Evolutionary conservation across 2,797 vertebrate genomes (phyloP).

Genomic region (Apogon hyalosoma): DNA sequence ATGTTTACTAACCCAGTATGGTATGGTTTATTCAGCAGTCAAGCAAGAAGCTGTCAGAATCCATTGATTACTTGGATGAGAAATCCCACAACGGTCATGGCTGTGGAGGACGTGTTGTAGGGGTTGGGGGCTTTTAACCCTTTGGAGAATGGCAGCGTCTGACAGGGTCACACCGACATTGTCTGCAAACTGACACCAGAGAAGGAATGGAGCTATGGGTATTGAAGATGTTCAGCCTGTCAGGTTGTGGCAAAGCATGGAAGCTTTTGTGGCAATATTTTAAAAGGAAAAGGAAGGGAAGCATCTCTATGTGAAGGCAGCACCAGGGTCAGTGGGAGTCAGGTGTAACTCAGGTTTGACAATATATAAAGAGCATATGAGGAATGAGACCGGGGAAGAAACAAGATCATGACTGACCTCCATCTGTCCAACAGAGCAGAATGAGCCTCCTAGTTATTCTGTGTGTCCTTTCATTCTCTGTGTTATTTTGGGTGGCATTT

Average conservation of each 20-base stretch:
- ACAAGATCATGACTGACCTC: slow-evolving; percentile 48
- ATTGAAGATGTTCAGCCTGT: slow-evolving; percentile 45
- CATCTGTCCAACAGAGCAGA: slow-evolving; percentile 49
- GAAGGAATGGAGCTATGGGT: slow-evolving; percentile 35
- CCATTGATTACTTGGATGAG: slow-evolving; percentile 52
- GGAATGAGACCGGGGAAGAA: slow-evolving; percentile 8
- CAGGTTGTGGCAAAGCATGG: slow-evolving; percentile 28
- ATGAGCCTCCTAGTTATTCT: slow-evolving; percentile 46
- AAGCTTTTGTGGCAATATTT: slow-evolving; percentile 14
- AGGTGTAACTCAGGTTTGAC: background rate
- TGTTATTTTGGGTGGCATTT: slow-evolving; percentile 53
- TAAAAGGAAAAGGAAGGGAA: slow-evolving; percentile 31
- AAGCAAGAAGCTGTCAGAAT: slow-evolving; percentile 62
- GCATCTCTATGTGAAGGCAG: slow-evolving; percentile 13
- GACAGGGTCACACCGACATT: slow-evolving; percentile 59
- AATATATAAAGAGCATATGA: slow-evolving; percentile 30
- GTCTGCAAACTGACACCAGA: slow-evolving; percentile 30
- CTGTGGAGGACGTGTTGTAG: slow-evolving; percentile 1
- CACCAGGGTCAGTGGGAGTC: slow-evolving; percentile 23
- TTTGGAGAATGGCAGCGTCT: slow-evolving; percentile 39
- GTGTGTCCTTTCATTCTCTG: slow-evolving; percentile 32
- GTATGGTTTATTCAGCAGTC: slow-evolving; percentile 51
- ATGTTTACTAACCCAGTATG: slow-evolving; percentile 37
- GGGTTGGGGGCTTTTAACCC: slow-evolving; percentile 53
- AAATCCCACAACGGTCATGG: slow-evolving; percentile 28